Conservation (phyloP, 2,113 vertebrate genomes). For the Gila orcuttii region DNA sequence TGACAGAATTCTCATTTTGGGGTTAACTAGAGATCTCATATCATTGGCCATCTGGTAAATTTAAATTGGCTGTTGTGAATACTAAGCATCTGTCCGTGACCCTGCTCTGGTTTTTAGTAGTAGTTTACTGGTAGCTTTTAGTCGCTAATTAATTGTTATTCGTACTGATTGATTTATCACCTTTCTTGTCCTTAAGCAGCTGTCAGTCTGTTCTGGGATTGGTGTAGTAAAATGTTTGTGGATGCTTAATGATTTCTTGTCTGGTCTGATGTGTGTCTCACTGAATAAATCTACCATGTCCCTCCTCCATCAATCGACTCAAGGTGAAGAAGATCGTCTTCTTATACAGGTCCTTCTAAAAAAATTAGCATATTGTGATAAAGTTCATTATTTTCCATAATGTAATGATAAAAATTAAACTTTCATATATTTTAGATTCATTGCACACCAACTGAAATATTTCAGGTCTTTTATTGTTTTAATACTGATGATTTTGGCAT, state of each 20-base stretch:
- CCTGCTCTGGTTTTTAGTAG: not conserved
- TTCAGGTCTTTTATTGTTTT: no score
- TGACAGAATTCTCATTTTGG: not conserved
- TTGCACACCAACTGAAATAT: no score
- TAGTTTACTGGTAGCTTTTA: not conserved
- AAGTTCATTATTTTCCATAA: no score
- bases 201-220: not conserved
- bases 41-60: not conserved
- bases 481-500: no score
- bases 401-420: no score
- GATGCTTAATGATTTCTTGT: constrained; percentile 12
- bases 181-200: not conserved
- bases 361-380: no score
- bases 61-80: not conserved
- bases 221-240: constrained; percentile 13
- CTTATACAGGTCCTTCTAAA: no score
- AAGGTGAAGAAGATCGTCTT: constrained; percentile 1
- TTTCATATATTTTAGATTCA: no score
- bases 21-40: not conserved
- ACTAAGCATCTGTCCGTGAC: not conserved
- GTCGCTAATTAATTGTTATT: not conserved
- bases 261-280: not conserved
- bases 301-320: not conserved
- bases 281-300: not conserved
- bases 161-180: not conserved